Base-by-base conservation (phyloP, 2,113 vertebrate genomes). In the Zootoca vivipara region DNA sequence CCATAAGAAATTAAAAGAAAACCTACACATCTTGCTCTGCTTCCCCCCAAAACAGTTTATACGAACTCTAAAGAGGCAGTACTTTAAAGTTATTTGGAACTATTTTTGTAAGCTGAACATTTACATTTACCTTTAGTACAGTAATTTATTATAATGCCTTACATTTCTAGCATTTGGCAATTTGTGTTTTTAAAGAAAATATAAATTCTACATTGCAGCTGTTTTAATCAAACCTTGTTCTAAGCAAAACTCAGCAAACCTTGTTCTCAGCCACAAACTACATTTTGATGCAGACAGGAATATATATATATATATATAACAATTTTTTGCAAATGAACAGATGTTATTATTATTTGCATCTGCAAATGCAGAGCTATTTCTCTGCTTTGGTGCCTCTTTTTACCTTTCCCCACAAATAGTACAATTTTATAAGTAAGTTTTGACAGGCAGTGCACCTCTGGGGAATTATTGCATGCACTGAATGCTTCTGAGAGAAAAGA, bases 381-480 rank as follows among this genome's bases (percentile, higher is more conserved):
- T 83, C 10, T 91, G 8, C 89, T 30, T 92, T 89, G 85, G 80
- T 69, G 88, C 72, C 78, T 18, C 75, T 89, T 78, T 92, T 83
- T 86, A 90, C 88, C 90, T 87, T 94, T 89, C 84, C 85, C 93
- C 86, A 67, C 78, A 96, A 95, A 93, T 85, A 93, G 95, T 93
- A 91, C 84, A 94, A 92, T 95, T 95, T 95, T 93, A 92, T 96
- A 96, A 95, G 95, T 91, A 92, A 95, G 92, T 94, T 92, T 94
- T 85, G 94, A 95, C 90, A 95, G 93, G 87, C 93, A 96, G 91
- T 93, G 92, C 90, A 94, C 91, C 95, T 94, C 90, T 94, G 95
- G 85, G 92, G 92, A 95, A 94, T 95, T 96, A 96, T 95, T 97
- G 94, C 96, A 96, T 94, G 95, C 96, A 95, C 95, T 93, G 90